Base-by-base conservation (phyloP, 2,888 invertebrate genomes). In the Mythimna loreyi region DNA sequence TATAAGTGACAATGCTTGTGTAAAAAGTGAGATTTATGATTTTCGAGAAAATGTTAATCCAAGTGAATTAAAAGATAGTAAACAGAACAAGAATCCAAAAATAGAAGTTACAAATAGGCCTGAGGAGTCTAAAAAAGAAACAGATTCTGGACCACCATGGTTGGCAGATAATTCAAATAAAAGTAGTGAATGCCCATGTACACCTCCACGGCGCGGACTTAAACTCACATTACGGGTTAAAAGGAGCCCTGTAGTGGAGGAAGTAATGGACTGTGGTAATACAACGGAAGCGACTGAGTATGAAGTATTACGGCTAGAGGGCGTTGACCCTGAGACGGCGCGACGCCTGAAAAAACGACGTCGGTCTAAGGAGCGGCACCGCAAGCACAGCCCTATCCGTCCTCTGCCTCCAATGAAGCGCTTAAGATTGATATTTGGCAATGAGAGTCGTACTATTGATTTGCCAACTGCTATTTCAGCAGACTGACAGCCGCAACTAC, bases 371-470 rank as follows among this genome's bases (percentile, higher is more conserved):
- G 93, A 93, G 82, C 92, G 93, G 67, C 93, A 93, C 79, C 95
- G 96, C 75, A 96, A 96, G 81, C 96, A 96, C 85, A 96, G 96
- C 83, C 95, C 95, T 76, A 92, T 96, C 89, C 94, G 94, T 91
- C 96, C 96, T 81, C 96, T 97, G 87, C 97, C 97, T 78, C 97
- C 97, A 61, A 97, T 98, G 97, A 99, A 98, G 94, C 97, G 98
- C 88, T 96, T 99, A 91, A 97, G 98, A 89, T 96, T 99, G 88
- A 98, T 98, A 87, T 98, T 98, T 88, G 98, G 98, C 84, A 98
- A 98, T 92, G 98, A 98, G 92, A 98, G 98, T 89, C 98, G 97
- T 90, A 98, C 98, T 90, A 98, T 98, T 90, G 98, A 98, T 96
- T 97, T 98, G 96, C 98, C 98, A 93, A 96, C 97, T 95, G 97